Evolutionary conservation across 2,797 vertebrate species (phyloP).

Genomic region (Pyrocephalus nanus): DNA sequence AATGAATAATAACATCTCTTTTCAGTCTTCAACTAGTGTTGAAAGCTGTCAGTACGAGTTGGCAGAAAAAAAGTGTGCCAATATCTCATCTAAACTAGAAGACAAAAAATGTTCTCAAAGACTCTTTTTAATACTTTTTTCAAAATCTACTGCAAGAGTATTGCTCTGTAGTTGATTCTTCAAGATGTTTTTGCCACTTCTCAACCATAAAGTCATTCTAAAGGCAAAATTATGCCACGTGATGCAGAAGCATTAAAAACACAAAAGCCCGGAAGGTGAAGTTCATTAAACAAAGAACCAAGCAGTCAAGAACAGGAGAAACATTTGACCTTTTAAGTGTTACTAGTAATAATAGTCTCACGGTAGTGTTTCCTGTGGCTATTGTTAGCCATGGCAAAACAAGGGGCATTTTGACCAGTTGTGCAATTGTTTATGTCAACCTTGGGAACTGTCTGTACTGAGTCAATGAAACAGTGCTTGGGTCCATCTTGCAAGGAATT

Average conservation of each 20-base stretch:
- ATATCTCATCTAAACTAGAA: background rate
- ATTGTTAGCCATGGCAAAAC: background rate
- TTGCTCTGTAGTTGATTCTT: background rate
- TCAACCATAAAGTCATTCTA: background rate
- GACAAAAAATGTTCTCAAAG: background rate
- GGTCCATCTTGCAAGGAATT: background rate
- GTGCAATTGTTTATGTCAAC: background rate
- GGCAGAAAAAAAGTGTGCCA: background rate
- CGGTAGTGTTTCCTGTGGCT: background rate
- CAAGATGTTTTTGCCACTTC: background rate
- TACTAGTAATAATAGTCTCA: background rate
- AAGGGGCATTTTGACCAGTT: slow-evolving; percentile 3
- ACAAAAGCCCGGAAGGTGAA: background rate
- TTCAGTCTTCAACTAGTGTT: background rate
- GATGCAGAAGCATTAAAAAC: slow-evolving; percentile 15
- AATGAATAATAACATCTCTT: background rate
- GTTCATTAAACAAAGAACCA: background rate
- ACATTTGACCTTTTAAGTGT: background rate
- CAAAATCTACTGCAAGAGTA: background rate
- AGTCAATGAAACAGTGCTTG: background rate
- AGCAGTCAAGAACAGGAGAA: background rate
- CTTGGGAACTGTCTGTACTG: slow-evolving; percentile 16
- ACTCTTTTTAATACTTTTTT: background rate
- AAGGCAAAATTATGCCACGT: background rate
- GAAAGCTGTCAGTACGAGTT: background rate